Evolutionary conservation across 1,140 invertebrate genomes (phyloP), one percentile per base, ranked within the genome.

Genomic region (Heliconius congener): DNA sequence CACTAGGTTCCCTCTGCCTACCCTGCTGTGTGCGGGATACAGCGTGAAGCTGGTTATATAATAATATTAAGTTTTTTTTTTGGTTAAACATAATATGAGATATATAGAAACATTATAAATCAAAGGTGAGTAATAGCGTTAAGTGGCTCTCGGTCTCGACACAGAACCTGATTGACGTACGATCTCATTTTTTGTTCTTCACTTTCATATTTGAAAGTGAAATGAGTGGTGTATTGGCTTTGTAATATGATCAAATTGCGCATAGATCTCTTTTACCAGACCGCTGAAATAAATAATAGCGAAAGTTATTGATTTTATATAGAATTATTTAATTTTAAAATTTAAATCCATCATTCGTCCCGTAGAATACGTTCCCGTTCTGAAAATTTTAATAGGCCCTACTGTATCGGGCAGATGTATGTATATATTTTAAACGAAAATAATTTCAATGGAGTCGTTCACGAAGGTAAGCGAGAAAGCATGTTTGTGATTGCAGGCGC

Each of bases 401-500:
- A n/a, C 37, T 71, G 30, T 37, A 71, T 71, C 5, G 1, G 37
- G 8, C 9, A 71, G 16, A n/a, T 60, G 57, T 60, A 66, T 19
- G 50, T 6, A 27, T 0, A 66, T 66, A 66, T 27, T 27, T 30
- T 30, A 3, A 5, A 66, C 60, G 11, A 66, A 72, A 42, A n/a
- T 72, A 42, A n/a, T 77, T 70, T 76, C 34, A 39, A 72, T 52
- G 23, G 52, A 39, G 74, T 79, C 46, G 34, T 79, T 46, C 76
- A 66, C 66, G 60, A 73, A 78, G 46, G 78, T 77, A 73, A 79
- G 77, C 71, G 86, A 82, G 91, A 90, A 34, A 79, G 83, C 55
- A 66, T 30, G 34, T 72, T 23, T 79, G 81, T 72, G 85, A 85
- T 83, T 90, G 89, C 89, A 89, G 87, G 74, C 86, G 85, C 86